Percentiles rank a stretch among this genome's conserved stretches.
phyloP scores from a whole-genome alignment of 1,140 invertebrate genomes.

The Apocrypta bakeri region DNA sequence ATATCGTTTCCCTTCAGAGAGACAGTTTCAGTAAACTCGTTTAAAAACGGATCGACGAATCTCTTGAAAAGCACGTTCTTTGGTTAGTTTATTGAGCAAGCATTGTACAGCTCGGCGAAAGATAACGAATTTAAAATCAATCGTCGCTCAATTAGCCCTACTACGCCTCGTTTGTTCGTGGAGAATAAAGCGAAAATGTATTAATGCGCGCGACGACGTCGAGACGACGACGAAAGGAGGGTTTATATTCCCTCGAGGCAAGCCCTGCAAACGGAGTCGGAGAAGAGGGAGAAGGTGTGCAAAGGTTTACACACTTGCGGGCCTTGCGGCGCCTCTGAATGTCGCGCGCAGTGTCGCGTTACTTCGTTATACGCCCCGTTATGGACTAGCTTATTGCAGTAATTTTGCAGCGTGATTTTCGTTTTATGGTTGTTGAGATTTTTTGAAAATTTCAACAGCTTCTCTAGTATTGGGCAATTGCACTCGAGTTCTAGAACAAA shows the following conservation, averaged over 20 bases:
- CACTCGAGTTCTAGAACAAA: conserved; percentile 4
- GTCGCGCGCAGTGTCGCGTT: conserved; percentile 7
- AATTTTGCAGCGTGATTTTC: neutral
- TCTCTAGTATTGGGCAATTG: too few relatives aligned
- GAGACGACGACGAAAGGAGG: neutral
- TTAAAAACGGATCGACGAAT: too few relatives aligned
- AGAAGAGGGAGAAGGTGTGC: conserved; percentile 21
- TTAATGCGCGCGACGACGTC: neutral
- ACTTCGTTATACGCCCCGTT: conserved; percentile 21
- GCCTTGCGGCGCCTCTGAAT: conserved; percentile 4
- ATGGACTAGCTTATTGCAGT: neutral
- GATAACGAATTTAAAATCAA: neutral
- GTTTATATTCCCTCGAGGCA: conserved; percentile 1
- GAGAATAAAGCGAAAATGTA: neutral
- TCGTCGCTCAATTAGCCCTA: neutral
- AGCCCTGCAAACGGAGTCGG: too few relatives aligned
- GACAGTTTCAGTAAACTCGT: too few relatives aligned
- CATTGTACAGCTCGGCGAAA: neutral
- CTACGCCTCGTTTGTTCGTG: neutral
- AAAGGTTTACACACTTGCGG: conserved; percentile 23
- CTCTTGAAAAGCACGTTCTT: too few relatives aligned
- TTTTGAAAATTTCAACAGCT: too few relatives aligned
- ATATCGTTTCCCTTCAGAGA: too few relatives aligned
- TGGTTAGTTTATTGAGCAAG: too few relatives aligned
- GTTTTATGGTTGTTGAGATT: too few relatives aligned